Evolutionary conservation across 2,113 vertebrate genomes (phyloP).

Genomic region (Rutilus rutilus): DNA sequence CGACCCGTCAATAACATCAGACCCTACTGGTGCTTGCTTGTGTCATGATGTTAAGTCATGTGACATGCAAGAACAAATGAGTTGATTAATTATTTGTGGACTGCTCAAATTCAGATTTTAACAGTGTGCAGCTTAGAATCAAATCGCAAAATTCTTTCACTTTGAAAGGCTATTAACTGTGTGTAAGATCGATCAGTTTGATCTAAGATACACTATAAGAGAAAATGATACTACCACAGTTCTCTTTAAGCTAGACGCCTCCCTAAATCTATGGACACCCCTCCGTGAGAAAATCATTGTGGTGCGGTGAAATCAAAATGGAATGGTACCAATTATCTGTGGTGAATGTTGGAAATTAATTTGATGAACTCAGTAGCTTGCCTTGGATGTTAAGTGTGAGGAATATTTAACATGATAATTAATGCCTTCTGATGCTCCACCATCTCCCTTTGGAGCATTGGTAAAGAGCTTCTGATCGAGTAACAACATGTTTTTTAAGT

Average conservation of each 20-base stretch:
- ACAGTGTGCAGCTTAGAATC: not conserved
- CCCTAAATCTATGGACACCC: not conserved
- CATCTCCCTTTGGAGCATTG: not conserved
- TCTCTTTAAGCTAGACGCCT: not conserved
- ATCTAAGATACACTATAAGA: not conserved
- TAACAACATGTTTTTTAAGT: not conserved
- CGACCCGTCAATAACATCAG: no score
- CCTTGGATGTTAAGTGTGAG: constrained; percentile 32
- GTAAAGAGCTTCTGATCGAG: not conserved
- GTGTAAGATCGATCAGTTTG: constrained; percentile 23
- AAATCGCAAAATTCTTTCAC: constrained; percentile 16
- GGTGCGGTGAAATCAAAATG: constrained; percentile 38
- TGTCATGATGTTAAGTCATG: not conserved
- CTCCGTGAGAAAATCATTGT: not conserved
- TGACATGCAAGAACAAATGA: not conserved
- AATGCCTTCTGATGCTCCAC: constrained; percentile 36
- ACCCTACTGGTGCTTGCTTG: no score
- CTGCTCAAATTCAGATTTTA: constrained; percentile 18
- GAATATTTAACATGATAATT: constrained; percentile 47
- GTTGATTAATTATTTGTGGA: not conserved
- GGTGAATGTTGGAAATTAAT: constrained; percentile 39
- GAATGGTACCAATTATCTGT: constrained; percentile 44
- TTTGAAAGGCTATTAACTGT: constrained; percentile 13
- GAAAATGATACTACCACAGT: not conserved
- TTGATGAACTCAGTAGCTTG: constrained; percentile 40